Conservation (phyloP, 2,888 invertebrate species). For the Hypomecis punctinalis region DNA sequence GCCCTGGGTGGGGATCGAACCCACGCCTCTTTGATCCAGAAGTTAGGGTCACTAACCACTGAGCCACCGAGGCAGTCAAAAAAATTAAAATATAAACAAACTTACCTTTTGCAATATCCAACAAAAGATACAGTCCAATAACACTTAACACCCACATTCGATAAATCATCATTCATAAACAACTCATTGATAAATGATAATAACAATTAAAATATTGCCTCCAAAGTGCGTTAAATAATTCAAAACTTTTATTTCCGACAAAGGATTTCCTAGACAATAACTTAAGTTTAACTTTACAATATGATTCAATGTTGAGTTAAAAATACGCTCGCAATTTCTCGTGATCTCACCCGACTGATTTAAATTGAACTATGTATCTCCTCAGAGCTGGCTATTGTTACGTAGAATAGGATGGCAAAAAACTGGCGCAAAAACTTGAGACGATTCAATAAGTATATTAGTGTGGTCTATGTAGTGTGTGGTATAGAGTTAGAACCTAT, state of each 20-base stretch:
- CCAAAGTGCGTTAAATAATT: too few relatives aligned
- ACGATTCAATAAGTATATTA: conserved; percentile 24
- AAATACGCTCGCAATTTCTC: conserved; percentile 2
- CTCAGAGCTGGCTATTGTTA: conserved; percentile 15
- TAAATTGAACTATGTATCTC: conserved; percentile 4
- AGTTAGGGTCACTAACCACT: too few relatives aligned
- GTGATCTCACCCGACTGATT: conserved; percentile 19
- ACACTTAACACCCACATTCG: conserved; percentile 15
- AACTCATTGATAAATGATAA: conserved; percentile 8
- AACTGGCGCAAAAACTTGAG: conserved; percentile 22
- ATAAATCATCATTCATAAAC: conserved; percentile 20
- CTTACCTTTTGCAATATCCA: conserved; percentile 15
- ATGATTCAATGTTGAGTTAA: conserved; percentile 4
- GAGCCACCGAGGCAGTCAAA: too few relatives aligned
- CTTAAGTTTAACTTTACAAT: neutral
- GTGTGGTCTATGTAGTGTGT: conserved; percentile 7
- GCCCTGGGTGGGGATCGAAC: too few relatives aligned
- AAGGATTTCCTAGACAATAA: too few relatives aligned
- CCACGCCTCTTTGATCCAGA: too few relatives aligned
- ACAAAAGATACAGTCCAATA: conserved; percentile 10
- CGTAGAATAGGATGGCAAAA: conserved; percentile 19
- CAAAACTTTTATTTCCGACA: too few relatives aligned
- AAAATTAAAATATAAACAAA: neutral
- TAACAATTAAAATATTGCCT: too few relatives aligned
- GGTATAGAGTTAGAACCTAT: conserved; percentile 30